Conservation (phyloP, 2,113 vertebrate species). For the Malurus alboscapulatus region DNA sequence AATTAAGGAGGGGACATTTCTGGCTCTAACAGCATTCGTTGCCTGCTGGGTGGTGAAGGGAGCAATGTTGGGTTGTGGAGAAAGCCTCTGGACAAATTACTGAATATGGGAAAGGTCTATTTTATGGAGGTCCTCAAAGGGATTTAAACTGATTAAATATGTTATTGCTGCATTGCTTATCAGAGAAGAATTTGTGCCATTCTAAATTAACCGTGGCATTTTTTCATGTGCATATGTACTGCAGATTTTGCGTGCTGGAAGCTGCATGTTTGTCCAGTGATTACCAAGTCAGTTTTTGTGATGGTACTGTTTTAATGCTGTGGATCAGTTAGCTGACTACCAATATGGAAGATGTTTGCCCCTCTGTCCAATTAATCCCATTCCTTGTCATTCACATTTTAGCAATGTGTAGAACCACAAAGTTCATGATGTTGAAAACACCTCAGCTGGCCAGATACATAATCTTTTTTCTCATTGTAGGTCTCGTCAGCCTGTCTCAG, state of each 20-base stretch:
- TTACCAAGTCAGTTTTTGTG: slow-evolving; percentile 34
- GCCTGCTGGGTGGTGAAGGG: slow-evolving; percentile 1
- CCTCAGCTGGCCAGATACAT: not conserved
- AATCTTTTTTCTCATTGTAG: slow-evolving; percentile 69
- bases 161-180: not conserved
- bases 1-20: not conserved
- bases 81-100: not conserved
- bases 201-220: not conserved
- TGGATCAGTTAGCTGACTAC: slow-evolving; percentile 73
- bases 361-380: slow-evolving; percentile 68
- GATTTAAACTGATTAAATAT: not conserved
- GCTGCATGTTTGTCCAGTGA: slow-evolving; percentile 34
- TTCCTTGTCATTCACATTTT: slow-evolving; percentile 72
- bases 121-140: not conserved
- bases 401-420: slow-evolving; percentile 44
- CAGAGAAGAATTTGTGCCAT: not conserved
- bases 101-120: not conserved
- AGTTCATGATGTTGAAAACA: not conserved
- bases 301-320: slow-evolving; percentile 55
- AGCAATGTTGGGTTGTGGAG: not conserved
- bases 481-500: slow-evolving; percentile 86
- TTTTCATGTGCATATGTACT: not conserved
- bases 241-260: slow-evolving; percentile 12
- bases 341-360: slow-evolving; percentile 82
- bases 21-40: not conserved